Base-by-base conservation (phyloP, 2,113 vertebrate species). In the Lathamus discolor region DNA sequence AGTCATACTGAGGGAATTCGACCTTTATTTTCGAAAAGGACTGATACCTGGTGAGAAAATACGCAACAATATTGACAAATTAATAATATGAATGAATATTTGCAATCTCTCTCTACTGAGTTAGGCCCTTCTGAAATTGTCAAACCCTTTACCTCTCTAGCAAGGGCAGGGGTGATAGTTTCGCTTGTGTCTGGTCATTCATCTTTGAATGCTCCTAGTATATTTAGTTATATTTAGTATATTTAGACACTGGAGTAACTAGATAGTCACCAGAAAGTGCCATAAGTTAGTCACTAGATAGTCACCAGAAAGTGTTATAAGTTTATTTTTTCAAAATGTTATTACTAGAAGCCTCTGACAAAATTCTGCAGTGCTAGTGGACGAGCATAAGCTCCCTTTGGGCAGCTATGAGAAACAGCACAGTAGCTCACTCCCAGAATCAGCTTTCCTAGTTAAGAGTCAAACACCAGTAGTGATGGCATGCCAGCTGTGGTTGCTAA, bases 161-260 rank as follows among this genome's bases (percentile, higher is more conserved):
- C 9, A 72, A 55, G 14, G 12, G 13, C 2, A 18, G 5, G 2
- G 5, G 7, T 3, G 3, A 24, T 29, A 44, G 1, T 82, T 67
- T 70, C 3, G 12, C 7, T 54, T 41, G 14, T 37, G 10, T 66
- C 75, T 69, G 12, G 6, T 25, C 27, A 23, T 81, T 66, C 9
- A 3, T 73, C 29, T 81, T 66, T 51, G 48, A 87, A 55, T 54
- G 4, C 6, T 73, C 68, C 27, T 44, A 27, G 7, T 5, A 33
- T 46, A 46, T 81, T 81, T 84, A 43, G 7, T 24, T 52, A 17
- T 20, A 43, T 35, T 79, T n/a, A 18, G 3, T 19, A 28, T 41
- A 46, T 46, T 89, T 57, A 73, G 43, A 29, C 8, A 59, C n/a
- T 17, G 6, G 10, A 39, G 7, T 64, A 52, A 63, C 64, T 43